phyloP scores from a whole-genome alignment of 1,140 invertebrate genomes.

The Drosophila ohnishii region DNA sequence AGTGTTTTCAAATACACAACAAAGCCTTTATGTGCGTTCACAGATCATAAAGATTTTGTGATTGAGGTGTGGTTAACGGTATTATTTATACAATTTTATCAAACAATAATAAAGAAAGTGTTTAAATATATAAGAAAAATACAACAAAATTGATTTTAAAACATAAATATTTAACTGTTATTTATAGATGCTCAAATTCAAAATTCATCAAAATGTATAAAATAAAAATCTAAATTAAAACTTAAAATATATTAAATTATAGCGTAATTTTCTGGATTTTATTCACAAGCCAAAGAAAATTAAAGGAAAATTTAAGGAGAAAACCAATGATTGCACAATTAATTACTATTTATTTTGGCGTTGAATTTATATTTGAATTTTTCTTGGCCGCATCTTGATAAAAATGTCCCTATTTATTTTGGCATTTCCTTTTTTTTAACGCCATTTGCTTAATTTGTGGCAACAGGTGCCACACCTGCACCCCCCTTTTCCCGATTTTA shows the following conservation, averaged over 20 bases:
- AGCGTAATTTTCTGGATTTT: conserved; percentile 9
- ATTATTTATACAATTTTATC: background rate
- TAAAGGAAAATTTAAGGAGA: conserved; percentile 13
- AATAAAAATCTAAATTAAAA: too few species aligned
- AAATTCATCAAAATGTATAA: too few species aligned
- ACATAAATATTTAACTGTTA: background rate
- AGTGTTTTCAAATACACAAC: conserved; percentile 28
- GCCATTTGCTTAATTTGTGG: conserved; percentile 54
- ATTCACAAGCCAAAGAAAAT: background rate
- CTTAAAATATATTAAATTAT: conserved; percentile 13
- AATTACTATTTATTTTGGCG: conserved; percentile 42
- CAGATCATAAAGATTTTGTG: conserved; percentile 1
- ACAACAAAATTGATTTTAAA: background rate
- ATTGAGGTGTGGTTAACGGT: background rate
- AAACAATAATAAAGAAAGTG: background rate
- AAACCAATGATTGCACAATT: conserved; percentile 7
- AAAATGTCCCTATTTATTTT: conserved; percentile 26
- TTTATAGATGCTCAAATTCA: background rate
- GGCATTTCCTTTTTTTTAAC: conserved; percentile 14
- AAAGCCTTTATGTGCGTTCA: conserved; percentile 25
- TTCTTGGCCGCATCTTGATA: conserved; percentile 25
- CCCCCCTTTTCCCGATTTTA: background rate
- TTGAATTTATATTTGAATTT: conserved; percentile 19
- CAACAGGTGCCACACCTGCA: conserved; percentile 55
- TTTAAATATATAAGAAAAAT: background rate